These are phyloP conservation scores for Coccyzus lansbergi DNA, from an alignment of 2,797 vertebrate species.

Conservation along the genomic window DNA sequence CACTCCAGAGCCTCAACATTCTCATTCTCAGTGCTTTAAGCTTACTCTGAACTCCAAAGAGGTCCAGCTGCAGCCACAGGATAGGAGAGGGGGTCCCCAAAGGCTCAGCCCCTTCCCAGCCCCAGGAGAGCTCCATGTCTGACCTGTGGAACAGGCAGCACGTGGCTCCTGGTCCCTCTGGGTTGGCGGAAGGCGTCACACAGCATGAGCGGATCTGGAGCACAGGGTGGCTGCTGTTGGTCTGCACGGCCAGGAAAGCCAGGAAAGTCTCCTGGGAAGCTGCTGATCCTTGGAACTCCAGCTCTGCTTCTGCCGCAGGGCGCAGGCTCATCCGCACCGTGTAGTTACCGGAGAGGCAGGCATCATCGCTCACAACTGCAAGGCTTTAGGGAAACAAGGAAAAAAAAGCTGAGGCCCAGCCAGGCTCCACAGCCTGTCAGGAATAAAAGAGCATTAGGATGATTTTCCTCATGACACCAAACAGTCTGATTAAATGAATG, in stretches of 20 bases:
- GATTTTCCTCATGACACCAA: not conserved
- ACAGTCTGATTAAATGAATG: not conserved
- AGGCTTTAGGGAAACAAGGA: conserved; percentile 50
- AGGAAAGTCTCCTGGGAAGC: conserved; percentile 66
- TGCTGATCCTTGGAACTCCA: not conserved
- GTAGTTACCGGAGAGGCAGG: conserved; percentile 80
- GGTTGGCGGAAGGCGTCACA: conserved; percentile 66
- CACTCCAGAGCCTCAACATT: no score
- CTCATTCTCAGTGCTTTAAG: not conserved
- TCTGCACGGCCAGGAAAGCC: conserved; percentile 76
- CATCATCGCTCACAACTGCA: conserved; percentile 75
- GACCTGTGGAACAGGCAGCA: conserved; percentile 81
- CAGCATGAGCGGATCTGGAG: conserved; percentile 80
- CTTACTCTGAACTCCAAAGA: not conserved
- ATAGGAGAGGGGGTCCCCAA: not conserved
- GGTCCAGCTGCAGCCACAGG: not conserved
- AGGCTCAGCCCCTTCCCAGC: not conserved
- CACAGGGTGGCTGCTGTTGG: conserved; percentile 74
- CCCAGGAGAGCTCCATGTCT: not conserved
- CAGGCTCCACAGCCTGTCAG: not conserved
- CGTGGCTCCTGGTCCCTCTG: conserved; percentile 47
- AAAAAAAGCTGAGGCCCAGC: not conserved
- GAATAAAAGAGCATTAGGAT: not conserved
- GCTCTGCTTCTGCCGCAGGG: not conserved
- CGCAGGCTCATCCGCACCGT: conserved; percentile 77